Percentiles rank a stretch among this genome's conserved stretches.
These are phyloP conservation scores for Argyrosomus japonicus DNA, from an alignment of 2,113 vertebrate species.

Conservation along the genomic window DNA sequence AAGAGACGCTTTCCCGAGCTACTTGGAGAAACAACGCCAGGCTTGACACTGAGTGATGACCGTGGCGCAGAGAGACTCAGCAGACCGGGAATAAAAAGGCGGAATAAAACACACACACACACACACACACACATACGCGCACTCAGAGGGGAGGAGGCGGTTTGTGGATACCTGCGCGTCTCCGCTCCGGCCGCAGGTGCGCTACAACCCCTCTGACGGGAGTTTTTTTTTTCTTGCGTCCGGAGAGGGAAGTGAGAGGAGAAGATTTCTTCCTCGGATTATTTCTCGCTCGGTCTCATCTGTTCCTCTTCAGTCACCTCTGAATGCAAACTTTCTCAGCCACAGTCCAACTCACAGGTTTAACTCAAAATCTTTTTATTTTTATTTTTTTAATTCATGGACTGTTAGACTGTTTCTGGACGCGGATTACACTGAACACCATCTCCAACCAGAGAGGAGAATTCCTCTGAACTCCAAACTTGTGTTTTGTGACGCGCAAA, in stretches of 20 bases:
- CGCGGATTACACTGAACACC: constrained; percentile 51
- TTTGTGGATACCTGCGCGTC: constrained; percentile 65
- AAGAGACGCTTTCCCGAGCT: constrained; percentile 75
- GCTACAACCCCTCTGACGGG: constrained; percentile 37
- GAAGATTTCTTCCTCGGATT: constrained; percentile 46
- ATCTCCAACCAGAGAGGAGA: not conserved
- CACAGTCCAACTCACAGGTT: not conserved
- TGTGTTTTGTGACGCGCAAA: constrained; percentile 11
- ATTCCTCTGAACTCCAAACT: constrained; percentile 48
- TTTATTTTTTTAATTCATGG: not conserved
- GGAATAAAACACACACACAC: constrained; percentile 29
- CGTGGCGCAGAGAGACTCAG: constrained; percentile 50
- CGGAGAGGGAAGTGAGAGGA: constrained; percentile 39
- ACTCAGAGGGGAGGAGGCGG: constrained; percentile 25
- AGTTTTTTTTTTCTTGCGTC: constrained; percentile 18
- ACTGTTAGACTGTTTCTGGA: constrained; percentile 36
- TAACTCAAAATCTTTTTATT: not conserved
- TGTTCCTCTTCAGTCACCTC: not conserved
- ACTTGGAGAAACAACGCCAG: constrained; percentile 69
- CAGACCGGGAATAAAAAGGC: constrained; percentile 46
- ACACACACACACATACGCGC: constrained; percentile 3
- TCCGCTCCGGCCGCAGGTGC: constrained; percentile 69
- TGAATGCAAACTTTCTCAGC: constrained; percentile 41
- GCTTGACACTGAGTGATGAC: constrained; percentile 77
- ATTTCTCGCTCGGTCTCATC: not conserved